These are phyloP conservation scores for Limnothrissa miodon DNA, from an alignment of 2,113 vertebrate genomes.

Conservation along the genomic window DNA sequence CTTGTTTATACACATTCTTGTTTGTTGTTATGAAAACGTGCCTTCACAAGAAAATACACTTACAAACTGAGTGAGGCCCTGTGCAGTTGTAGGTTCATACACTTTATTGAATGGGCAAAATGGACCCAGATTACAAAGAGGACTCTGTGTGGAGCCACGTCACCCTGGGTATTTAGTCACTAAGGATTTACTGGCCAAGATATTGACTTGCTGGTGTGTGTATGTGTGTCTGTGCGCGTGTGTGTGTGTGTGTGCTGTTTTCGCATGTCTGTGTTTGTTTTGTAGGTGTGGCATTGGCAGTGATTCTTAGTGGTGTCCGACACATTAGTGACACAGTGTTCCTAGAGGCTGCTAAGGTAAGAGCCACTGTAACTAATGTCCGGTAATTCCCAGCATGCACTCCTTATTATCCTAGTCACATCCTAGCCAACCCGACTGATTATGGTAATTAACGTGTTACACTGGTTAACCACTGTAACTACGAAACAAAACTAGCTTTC, in stretches of 20 bases:
- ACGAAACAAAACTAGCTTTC: too few relatives aligned
- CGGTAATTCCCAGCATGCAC: too few relatives aligned
- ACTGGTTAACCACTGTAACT: too few relatives aligned
- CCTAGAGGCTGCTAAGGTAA: conserved; percentile 95
- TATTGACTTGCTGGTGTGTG: neutral
- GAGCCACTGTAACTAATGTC: too few relatives aligned
- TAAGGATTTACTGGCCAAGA: too few relatives aligned
- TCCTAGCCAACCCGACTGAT: too few relatives aligned
- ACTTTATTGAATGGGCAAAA: neutral
- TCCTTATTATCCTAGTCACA: too few relatives aligned
- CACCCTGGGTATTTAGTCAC: neutral
- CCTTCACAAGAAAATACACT: neutral
- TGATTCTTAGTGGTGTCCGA: conserved; percentile 89
- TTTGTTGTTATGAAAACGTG: neutral
- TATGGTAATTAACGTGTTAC: too few relatives aligned
- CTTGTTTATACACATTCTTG: neutral
- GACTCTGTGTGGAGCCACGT: neutral
- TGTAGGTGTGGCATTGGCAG: conserved; percentile 90
- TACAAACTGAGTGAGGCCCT: neutral
- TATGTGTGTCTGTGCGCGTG: neutral
- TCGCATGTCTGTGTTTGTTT: neutral
- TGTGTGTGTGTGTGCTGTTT: neutral
- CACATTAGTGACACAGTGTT: conserved; percentile 94
- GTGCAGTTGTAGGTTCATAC: neutral
- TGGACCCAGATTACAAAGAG: neutral